Base-by-base conservation (phyloP, 1,140 invertebrate species). In the Hestina assimilis region DNA sequence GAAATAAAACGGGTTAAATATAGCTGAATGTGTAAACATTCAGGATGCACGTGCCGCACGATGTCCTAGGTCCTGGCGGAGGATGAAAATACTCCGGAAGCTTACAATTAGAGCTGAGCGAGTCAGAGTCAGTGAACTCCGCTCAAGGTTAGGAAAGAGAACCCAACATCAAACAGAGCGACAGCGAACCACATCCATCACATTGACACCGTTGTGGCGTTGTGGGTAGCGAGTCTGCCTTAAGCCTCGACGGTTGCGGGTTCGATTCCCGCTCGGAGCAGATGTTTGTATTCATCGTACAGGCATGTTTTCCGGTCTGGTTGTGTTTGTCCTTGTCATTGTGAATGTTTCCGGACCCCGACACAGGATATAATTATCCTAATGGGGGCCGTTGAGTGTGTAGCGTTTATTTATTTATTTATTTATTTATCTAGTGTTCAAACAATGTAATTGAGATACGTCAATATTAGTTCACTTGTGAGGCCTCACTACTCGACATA, bases 61-160 rank as follows among this genome's bases (percentile, higher is more conserved):
- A 65, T 69, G 68, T 74, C 72, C 70, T 72, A 73, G 76, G 72
- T 74, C 69, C 68, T 73, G 63, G 57, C 31, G 46, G 56, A 61
- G 56, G 67, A 75, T 73, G 65, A 70, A 79, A 83, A 80, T 73
- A 73, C 65, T 55, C 69, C 78, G 80, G 80, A 83, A 79, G 61
- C 63, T 62, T 55, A 72, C 71, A 74, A 74, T 74, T 78, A 71
- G 64, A 75, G 43, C 52, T 58, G 55, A 53, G 41, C 60, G 60
- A 47, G 63, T 42, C 60, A n/a, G 47, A 72, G 77, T 79, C 75
- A 75, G 29, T 76, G 79, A 82, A 76, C 80, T 60, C 69, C 12
- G 40, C 41, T 50, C 78, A 80, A 82, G 80, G 78, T 79, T 76
- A 74, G 60, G 60, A 58, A 66, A 59, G 69, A 63, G 69, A 72